Base-by-base conservation (phyloP, 2,888 invertebrate species). In the Synergus umbraculus region DNA sequence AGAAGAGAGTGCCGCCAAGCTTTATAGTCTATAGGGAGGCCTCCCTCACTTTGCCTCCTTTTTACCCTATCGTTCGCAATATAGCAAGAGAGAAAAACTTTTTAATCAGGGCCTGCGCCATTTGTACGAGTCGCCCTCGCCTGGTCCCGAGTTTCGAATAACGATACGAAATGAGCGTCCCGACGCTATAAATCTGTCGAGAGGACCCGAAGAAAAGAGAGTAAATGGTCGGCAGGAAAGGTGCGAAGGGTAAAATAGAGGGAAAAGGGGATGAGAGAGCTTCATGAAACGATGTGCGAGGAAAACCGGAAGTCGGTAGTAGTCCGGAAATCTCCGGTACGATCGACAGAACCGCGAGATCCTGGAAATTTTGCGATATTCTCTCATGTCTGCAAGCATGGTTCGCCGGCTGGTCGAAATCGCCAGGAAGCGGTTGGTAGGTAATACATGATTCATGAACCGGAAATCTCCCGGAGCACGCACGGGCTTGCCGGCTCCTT, bases 401-500 rank as follows among this genome's bases (percentile, higher is more conserved):
- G 54, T 78, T 77, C 80, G 81, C 76, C 76, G 82, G 81, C 69
- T 67, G 64, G 64, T 44, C 66, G 60, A 81, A 79, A 82, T 84
- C 82, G 80, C 54, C 86, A 82, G 87, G 86, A 87, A 86, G 83
- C 82, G 83, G 67, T 79, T 84, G 78, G 84, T 86, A 86, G 78
- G 84, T 86, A 86, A 86, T 87, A 87, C 86, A 88, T 88, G 86
- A 89, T 87, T 88, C 87, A 89, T 86, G 86, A 87, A 80, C 82
- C 86, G 88, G 86, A 88, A 88, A 83, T 85, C 79, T 84, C 78
- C 81, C 69, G 58, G 81, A 82, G 85, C 85, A 86, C 82, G 84
- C 83, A 82, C 79, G 83, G 76, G 77, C 79, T 80, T 76, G 43
- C 78, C 78, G 78, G 79, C 64, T 78, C 79, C 67, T 82, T 79